Base-by-base conservation (phyloP, 2,888 invertebrate species). In the Alcis repandata region DNA sequence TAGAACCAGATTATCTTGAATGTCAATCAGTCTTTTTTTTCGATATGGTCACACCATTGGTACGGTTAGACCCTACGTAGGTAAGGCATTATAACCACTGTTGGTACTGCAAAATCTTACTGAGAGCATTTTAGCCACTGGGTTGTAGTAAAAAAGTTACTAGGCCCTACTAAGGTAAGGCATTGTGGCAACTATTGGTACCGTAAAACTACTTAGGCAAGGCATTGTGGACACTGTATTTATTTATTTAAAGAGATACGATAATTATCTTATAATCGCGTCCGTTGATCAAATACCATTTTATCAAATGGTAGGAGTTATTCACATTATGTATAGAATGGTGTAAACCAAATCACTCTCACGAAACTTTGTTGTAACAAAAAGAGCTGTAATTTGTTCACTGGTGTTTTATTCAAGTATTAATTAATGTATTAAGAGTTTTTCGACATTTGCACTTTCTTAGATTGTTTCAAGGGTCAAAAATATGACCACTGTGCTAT, bases 381-480 rank as follows among this genome's bases (percentile, higher is more conserved):
- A n/a, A 46, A 22, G 13, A 22, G 13, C 22, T 22, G 6, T 22
- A 46, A n/a, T 49, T 49, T 56, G 3, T 32, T 41, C 15, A 15
- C 8, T 52, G 6, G 32, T 13, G 20, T 43, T 45, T 45, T 45
- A 36, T 22, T 52, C 22, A 45, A 52, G 52, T 43, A 59, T 45
- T 41, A 10, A 17, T 17, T 17, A 9, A 10, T 9, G 41, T 41
- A 17, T 41, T 11, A 20, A 19, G 4, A 3, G 1, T 10, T 43
- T 4, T 2, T 1, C 11, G 11, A 43, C n/a, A 10, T 10, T 19
- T 43, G 4, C 2, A 19, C 9, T 43, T 43, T 41, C 7, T 27
- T 15, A 11, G 10, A 1, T 11, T 11, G 46, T n/a, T 46, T 4
- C 1, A 20, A 19, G 11, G n/a, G 13, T 13, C 20, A 8, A 22